Base-by-base conservation (phyloP, 1,140 invertebrate genomes). In the Leguminivora glycinivorella region DNA sequence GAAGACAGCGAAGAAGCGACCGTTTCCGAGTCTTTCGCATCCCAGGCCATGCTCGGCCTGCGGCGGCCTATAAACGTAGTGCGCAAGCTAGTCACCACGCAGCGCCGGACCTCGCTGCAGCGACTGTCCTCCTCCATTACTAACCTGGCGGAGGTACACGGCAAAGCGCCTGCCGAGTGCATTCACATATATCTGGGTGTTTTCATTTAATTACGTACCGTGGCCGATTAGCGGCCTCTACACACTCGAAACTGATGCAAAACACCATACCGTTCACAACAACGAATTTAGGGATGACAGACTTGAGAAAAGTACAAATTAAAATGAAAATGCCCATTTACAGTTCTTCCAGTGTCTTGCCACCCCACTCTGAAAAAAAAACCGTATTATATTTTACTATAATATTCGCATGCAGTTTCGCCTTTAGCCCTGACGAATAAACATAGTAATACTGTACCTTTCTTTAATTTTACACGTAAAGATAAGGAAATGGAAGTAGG, bases 101-200 rank as follows among this genome's bases (percentile, higher is more conserved):
- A 88, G 70, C 83, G 89, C 72, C 84, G 89, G 82, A 85, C 80
- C 68, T 91, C 88, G 60, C 84, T 91, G 78, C 89, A 91, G 74
- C 83, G 84, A 67, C 85, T 90, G 63, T 89, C 87, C 75, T 83
- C 82, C 78, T 90, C 89, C 78, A 88, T 91, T 71, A 91, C 85
- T 83, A 91, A 90, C 81, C 86, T 91, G 78, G 73, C 88, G 72
- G 89, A 91, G 89, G 89, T 91, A 91, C 77, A 79, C 74, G 78
- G 76, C 80, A 72, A 68, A 72, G 75, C 72, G 71, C 69, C 77
- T 68, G 34, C 38, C 72, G 82, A 70, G 83, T 89, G 87, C 87
- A 87, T 82, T 88, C 83, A 82, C 80, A 87, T 81, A 74, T 69
- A 52, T 70, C 5, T 52, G 47, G 47, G 47, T n/a, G 19, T 52